A percentile compares a stretch with the other conserved stretches of the same genome.
Conservation (phyloP, 2,113 vertebrate genomes). For the Erythrocercus mccallii region DNA sequence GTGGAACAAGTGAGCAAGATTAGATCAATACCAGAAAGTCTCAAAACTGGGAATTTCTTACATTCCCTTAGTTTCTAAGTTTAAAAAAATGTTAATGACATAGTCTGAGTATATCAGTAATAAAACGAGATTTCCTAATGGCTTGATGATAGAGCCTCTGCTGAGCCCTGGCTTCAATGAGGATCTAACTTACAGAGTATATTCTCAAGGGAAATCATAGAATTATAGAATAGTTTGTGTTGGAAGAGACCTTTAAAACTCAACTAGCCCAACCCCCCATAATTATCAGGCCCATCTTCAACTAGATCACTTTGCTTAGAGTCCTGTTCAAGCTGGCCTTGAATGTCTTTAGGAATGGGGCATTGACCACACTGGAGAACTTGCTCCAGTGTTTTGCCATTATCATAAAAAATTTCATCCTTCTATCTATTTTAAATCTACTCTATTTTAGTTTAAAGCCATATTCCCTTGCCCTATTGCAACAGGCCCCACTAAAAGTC, state of each 20-base stretch:
- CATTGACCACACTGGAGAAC: not conserved
- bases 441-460: not conserved
- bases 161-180: not conserved
- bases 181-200: not conserved
- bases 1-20: not conserved
- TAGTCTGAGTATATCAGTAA: not conserved
- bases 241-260: not conserved
- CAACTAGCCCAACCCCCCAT: not conserved
- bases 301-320: not conserved
- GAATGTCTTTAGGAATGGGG: not conserved
- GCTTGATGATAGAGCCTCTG: not conserved
- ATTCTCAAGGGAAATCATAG: not conserved
- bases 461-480: not conserved
- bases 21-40: not conserved
- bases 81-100: not conserved
- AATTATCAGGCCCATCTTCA: not conserved
- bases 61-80: not conserved
- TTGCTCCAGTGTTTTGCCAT: not conserved
- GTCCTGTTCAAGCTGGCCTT: not conserved
- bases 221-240: not conserved
- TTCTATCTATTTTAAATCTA: not conserved
- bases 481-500: not conserved
- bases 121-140: not conserved
- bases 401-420: not conserved
- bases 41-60: not conserved